Percentiles rank a stretch among this genome's conserved stretches.
These are phyloP conservation scores for Schizopygopsis pylzovi DNA, from an alignment of 2,797 vertebrate species.

Conservation along the genomic window DNA sequence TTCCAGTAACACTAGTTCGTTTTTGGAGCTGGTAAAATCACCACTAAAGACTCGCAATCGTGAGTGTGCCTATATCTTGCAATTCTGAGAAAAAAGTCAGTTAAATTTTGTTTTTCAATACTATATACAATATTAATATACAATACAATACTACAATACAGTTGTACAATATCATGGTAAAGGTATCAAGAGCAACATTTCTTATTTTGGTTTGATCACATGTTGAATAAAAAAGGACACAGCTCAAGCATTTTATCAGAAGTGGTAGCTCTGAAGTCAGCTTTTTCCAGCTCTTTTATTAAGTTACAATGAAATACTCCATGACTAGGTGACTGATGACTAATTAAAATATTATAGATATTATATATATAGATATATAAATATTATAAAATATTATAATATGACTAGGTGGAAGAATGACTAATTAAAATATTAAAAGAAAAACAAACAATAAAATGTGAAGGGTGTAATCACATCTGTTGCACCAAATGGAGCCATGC, in stretches of 20 bases:
- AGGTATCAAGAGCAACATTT: background rate
- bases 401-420: background rate
- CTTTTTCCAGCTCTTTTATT: background rate
- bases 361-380: no score
- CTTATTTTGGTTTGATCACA: background rate
- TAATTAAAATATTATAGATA: no score
- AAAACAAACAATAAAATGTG: background rate
- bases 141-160: background rate
- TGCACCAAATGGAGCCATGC: constrained; percentile 4
- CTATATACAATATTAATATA: no score
- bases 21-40: background rate
- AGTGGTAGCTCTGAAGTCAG: background rate
- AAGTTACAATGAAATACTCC: background rate
- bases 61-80: no score
- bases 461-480: constrained; percentile 9
- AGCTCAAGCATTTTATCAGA: background rate
- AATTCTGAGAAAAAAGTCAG: no score
- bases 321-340: background rate
- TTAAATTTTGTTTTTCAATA: no score
- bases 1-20: background rate
- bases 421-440: no score
- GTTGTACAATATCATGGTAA: background rate
- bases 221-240: background rate
- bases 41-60: background rate
- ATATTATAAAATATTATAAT: no score